Conservation (phyloP, 2,113 vertebrate genomes). For the Vimba vimba region DNA sequence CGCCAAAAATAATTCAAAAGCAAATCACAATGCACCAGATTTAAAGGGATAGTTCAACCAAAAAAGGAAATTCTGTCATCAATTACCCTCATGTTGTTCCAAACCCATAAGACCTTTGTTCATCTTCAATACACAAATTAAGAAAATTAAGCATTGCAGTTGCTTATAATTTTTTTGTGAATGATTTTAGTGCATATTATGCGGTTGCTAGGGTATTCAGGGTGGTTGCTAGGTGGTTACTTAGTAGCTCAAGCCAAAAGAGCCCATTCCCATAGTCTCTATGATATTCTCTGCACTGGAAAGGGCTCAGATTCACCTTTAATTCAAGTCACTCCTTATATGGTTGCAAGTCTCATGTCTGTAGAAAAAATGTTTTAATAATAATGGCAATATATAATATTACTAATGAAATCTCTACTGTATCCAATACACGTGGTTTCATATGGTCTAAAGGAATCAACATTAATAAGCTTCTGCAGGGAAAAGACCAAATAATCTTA, state of each 20-base stretch:
- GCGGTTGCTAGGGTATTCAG: not conserved
- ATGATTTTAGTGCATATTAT: not conserved
- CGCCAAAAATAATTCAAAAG: not conserved
- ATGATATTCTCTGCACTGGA: not conserved
- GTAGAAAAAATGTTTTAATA: not conserved
- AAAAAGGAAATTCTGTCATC: not conserved
- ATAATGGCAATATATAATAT: not conserved
- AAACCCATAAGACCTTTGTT: not conserved
- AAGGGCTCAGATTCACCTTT: not conserved
- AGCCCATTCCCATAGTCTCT: not conserved
- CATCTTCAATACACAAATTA: not conserved
- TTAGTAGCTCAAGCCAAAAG: not conserved
- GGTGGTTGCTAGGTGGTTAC: not conserved
- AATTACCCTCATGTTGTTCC: not conserved
- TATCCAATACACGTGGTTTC: not conserved
- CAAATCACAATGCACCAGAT: not conserved
- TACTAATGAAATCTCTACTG: not conserved
- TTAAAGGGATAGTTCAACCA: not conserved
- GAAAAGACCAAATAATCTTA: slow-evolving; percentile 28
- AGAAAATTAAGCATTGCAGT: not conserved
- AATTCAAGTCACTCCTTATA: not conserved
- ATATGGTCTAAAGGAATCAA: not conserved
- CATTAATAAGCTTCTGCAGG: not conserved
- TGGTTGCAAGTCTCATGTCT: not conserved
- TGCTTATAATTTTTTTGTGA: not conserved